Percentiles rank a stretch among this genome's conserved stretches.
Conservation (phyloP, 2,888 invertebrate genomes). For the Silvanus unidentatus region DNA sequence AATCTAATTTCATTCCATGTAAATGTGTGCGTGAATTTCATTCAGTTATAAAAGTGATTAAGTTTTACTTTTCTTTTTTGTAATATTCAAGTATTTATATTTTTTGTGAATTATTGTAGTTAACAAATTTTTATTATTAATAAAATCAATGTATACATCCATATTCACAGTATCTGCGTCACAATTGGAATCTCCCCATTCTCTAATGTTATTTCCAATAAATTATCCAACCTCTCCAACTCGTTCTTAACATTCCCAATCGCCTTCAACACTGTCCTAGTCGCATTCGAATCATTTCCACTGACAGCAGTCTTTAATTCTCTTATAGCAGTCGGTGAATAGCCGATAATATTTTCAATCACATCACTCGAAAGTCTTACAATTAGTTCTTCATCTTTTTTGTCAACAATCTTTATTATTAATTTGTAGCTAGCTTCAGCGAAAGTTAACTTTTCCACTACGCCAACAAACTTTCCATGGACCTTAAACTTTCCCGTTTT, state of each 20-base stretch:
- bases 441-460: slow-evolving; percentile 53
- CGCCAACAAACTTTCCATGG: slow-evolving; percentile 52
- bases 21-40: no score
- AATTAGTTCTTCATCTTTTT: slow-evolving; percentile 50
- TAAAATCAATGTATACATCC: no score
- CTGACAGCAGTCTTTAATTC: slow-evolving; percentile 21
- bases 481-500: slow-evolving; percentile 50
- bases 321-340: slow-evolving; percentile 40
- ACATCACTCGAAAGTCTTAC: slow-evolving; percentile 55
- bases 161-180: no score
- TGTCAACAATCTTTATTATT: slow-evolving; percentile 54
- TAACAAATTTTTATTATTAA: background rate
- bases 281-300: slow-evolving; percentile 15
- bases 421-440: slow-evolving; percentile 52
- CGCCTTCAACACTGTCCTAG: slow-evolving; percentile 25
- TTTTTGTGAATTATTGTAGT: slow-evolving; percentile 1
- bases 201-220: slow-evolving; percentile 33
- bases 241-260: slow-evolving; percentile 30
- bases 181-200: slow-evolving; percentile 25
- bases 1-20: no score
- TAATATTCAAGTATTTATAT: background rate
- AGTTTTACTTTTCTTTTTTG: no score
- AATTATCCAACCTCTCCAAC: slow-evolving; percentile 28
- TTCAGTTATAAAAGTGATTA: no score
- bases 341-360: slow-evolving; percentile 49